phyloP scores from a whole-genome alignment of 1,140 invertebrate genomes.

The Drosophila mauritiana region DNA sequence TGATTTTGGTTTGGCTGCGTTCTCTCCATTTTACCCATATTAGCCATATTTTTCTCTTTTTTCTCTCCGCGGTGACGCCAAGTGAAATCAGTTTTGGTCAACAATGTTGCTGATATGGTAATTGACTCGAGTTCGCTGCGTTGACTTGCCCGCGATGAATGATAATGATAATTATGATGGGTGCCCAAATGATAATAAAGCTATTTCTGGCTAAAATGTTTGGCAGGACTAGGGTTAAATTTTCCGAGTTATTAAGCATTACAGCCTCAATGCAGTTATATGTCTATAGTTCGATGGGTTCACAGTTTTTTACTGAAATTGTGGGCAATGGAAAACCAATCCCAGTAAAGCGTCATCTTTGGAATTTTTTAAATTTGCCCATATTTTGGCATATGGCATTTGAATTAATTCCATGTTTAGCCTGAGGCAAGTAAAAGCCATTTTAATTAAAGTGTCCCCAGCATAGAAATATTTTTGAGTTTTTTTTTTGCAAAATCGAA shows the following conservation, averaged over 20 bases:
- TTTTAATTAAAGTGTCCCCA: slow-evolving; percentile 35
- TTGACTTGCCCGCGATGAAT: slow-evolving; percentile 15
- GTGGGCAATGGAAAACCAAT: not conserved
- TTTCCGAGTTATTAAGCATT: not conserved
- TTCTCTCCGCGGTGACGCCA: slow-evolving; percentile 27
- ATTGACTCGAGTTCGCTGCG: slow-evolving; percentile 43
- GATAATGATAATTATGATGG: slow-evolving; percentile 31
- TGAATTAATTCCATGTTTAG: not conserved
- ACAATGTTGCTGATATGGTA: slow-evolving; percentile 67
- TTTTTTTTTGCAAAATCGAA: not conserved
- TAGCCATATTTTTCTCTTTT: slow-evolving; percentile 12
- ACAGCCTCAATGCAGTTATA: not conserved
- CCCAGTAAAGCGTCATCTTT: not conserved
- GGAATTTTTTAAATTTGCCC: not conserved
- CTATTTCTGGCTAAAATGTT: slow-evolving; percentile 40
- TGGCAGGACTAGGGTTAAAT: not conserved
- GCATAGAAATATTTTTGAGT: not conserved
- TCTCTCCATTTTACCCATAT: slow-evolving; percentile 32
- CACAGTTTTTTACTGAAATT: not conserved
- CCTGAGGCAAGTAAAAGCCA: not conserved
- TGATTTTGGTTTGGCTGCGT: not conserved
- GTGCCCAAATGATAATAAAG: slow-evolving; percentile 38
- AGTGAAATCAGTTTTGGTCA: slow-evolving; percentile 60
- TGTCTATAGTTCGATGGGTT: not conserved
- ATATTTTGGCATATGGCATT: slow-evolving; percentile 12